Conservation (phyloP, 92 coral and sea anemone genomes). For the Diadumene lineata region DNA sequence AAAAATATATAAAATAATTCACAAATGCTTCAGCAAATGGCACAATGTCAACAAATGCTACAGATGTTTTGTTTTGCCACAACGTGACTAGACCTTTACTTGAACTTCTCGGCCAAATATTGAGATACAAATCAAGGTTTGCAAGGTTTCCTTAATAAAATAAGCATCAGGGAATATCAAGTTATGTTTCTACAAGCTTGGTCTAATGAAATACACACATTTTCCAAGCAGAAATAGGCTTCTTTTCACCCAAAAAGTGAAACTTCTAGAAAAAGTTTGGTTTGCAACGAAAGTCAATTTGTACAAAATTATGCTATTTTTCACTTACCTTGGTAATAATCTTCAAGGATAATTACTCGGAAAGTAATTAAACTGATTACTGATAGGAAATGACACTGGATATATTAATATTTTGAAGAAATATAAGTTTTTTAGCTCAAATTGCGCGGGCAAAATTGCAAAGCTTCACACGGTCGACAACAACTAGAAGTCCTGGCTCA, state of each 20-base stretch:
- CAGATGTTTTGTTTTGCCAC: neutral
- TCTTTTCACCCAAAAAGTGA: too few species aligned
- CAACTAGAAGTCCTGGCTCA: neutral
- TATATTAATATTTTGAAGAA: too few species aligned
- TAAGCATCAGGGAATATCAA: neutral
- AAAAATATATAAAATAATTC: too few species aligned
- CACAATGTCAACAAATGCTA: neutral
- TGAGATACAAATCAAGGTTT: too few species aligned
- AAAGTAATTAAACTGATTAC: neutral
- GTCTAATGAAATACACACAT: neutral
- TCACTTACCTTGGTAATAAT: too few species aligned
- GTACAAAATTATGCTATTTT: too few species aligned
- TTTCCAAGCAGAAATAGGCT: neutral
- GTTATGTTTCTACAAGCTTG: neutral
- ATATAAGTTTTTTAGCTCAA: neutral
- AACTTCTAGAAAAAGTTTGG: too few species aligned
- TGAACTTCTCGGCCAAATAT: too few species aligned
- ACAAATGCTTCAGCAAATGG: neutral
- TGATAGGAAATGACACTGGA: neutral
- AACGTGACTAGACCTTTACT: too few species aligned
- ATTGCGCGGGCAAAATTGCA: constrained; percentile 1
- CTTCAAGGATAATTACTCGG: too few species aligned
- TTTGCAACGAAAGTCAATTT: too few species aligned
- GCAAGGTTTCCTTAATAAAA: too few species aligned
- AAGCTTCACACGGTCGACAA: neutral